Evolutionary conservation across 1,140 invertebrate genomes (phyloP).

Genomic region (Bombus affinis): DNA sequence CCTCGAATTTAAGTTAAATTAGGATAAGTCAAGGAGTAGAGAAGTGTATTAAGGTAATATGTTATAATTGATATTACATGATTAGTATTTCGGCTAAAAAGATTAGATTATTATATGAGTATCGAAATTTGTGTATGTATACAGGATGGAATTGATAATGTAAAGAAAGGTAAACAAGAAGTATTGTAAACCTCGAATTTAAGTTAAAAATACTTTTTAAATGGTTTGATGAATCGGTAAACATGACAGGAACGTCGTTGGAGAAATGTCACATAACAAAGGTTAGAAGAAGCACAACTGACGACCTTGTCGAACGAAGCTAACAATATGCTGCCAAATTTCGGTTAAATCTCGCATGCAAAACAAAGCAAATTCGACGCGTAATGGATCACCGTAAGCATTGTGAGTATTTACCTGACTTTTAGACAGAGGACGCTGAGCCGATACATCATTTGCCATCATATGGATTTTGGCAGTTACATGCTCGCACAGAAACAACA

Average conservation of each 20-base stretch:
- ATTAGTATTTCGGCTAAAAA: too few species aligned
- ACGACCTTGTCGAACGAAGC: neutral
- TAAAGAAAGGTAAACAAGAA: neutral
- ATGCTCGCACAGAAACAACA: constrained; percentile 19
- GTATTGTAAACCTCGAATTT: too few species aligned
- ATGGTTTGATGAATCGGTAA: too few species aligned
- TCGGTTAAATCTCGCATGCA: constrained; percentile 1
- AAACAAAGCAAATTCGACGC: constrained; percentile 27
- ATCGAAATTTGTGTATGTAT: neutral
- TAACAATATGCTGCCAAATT: neutral
- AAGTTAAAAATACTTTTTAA: too few species aligned
- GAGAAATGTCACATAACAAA: neutral
- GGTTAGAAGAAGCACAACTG: neutral
- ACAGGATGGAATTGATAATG: neutral
- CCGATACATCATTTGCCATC: neutral
- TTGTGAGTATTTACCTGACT: constrained; percentile 17
- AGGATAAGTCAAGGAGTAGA: neutral
- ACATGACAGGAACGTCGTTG: too few species aligned
- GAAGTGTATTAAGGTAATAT: neutral
- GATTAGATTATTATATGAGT: neutral
- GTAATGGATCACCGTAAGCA: neutral
- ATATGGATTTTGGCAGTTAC: neutral
- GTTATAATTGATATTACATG: neutral
- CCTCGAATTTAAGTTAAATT: neutral
- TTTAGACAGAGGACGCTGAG: neutral